phyloP scores from a whole-genome alignment of 1,140 invertebrate species.

The Drosophila hydei region DNA sequence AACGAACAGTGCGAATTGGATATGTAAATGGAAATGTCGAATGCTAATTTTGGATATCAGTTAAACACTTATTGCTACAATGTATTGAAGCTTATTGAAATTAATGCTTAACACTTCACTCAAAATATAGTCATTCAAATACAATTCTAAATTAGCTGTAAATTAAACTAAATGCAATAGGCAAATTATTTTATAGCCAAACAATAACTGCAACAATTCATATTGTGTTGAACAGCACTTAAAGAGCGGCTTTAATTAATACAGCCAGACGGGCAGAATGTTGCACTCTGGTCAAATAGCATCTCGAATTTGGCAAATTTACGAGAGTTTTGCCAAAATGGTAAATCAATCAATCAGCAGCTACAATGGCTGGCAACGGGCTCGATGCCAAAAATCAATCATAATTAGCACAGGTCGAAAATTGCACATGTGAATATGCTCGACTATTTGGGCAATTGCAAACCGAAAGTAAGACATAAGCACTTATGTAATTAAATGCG shows the following conservation, averaged over 20 bases:
- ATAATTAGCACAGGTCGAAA: constrained; percentile 60
- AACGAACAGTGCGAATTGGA: too few species aligned
- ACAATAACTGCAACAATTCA: neutral
- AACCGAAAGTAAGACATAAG: constrained; percentile 68
- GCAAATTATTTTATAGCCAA: neutral
- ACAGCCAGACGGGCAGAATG: neutral
- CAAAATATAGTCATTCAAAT: too few species aligned
- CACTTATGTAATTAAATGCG: constrained; percentile 82
- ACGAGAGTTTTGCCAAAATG: neutral
- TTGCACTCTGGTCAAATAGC: neutral
- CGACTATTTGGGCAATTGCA: neutral
- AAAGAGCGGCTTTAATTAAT: constrained; percentile 1
- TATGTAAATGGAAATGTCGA: too few species aligned
- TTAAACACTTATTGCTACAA: too few species aligned
- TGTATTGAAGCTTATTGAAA: too few species aligned
- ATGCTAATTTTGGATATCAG: too few species aligned
- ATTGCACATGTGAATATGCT: constrained; percentile 7
- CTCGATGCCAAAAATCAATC: constrained; percentile 60
- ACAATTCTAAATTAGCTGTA: neutral
- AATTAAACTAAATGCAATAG: constrained; percentile 13
- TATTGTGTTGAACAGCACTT: neutral
- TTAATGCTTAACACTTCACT: neutral
- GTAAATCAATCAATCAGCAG: constrained; percentile 21
- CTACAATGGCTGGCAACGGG: constrained; percentile 27
- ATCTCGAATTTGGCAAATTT: constrained; percentile 1